phyloP scores from a whole-genome alignment of 1,140 invertebrate species.

The Rhyzopertha dominica region DNA sequence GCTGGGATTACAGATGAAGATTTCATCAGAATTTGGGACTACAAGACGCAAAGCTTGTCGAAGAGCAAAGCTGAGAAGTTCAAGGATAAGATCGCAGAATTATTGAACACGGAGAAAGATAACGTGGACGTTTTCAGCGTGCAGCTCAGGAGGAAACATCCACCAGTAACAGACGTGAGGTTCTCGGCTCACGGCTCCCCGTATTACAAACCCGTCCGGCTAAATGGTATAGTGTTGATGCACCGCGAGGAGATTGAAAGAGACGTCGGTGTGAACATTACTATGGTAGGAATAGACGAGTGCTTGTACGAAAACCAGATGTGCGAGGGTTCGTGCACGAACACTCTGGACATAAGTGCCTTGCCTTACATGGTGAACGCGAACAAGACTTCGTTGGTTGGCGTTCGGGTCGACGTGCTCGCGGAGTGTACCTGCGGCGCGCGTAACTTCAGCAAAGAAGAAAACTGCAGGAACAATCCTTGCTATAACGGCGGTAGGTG shows the following conservation, averaged over 20 bases:
- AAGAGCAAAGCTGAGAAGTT: conserved; percentile 87
- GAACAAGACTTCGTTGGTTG: conserved; percentile 91
- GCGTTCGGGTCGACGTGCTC: conserved; percentile 82
- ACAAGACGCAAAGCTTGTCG: conserved; percentile 75
- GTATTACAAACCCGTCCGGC: conserved; percentile 88
- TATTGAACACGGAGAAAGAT: conserved; percentile 76
- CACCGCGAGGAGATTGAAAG: conserved; percentile 91
- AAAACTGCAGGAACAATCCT: conserved; percentile 82
- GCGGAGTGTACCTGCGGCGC: conserved; percentile 89
- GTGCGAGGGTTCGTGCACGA: conserved; percentile 95
- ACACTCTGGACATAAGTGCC: conserved; percentile 80
- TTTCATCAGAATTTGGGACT: conserved; percentile 92
- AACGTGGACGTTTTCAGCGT: conserved; percentile 97
- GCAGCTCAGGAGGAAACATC: conserved; percentile 76
- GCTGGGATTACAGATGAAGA: conserved; percentile 94
- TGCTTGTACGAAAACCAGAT: conserved; percentile 92
- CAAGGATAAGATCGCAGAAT: conserved; percentile 76
- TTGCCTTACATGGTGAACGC: conserved; percentile 94
- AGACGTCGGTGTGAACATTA: conserved; percentile 90
- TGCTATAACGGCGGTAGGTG: conserved; percentile 95
- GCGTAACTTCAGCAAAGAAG: conserved; percentile 81
- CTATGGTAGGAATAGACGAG: conserved; percentile 97
- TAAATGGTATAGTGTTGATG: conserved; percentile 92
- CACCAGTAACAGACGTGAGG: conserved; percentile 85
- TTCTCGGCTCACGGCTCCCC: conserved; percentile 94